phyloP scores from a whole-genome alignment of 35 echinoderm and acorn worm genomes.

The Strongylocentrotus purpuratus region DNA sequence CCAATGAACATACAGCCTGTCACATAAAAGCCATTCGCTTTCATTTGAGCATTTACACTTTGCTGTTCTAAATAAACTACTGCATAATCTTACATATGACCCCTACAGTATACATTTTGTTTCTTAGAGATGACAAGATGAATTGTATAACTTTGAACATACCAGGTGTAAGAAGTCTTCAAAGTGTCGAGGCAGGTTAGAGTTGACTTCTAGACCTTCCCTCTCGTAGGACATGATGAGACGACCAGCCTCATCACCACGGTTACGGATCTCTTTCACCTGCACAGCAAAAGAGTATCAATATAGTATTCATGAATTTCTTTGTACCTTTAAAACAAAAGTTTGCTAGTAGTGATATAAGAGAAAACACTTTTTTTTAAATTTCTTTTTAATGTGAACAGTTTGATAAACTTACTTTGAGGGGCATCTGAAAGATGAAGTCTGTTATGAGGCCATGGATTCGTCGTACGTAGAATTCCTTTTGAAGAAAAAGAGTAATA shows the following conservation, averaged over 20 bases:
- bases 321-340: too few relatives aligned
- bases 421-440: constrained; percentile 96
- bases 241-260: constrained; percentile 93
- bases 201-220: constrained; percentile 80
- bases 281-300: not conserved
- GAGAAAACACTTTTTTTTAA: too few relatives aligned
- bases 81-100: too few relatives aligned
- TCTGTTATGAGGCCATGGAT: constrained; percentile 86
- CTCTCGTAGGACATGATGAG: constrained; percentile 81
- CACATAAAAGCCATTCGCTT: too few relatives aligned
- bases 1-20: too few relatives aligned
- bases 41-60: too few relatives aligned
- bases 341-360: too few relatives aligned
- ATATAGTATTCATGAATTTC: too few relatives aligned
- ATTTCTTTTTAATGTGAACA: too few relatives aligned
- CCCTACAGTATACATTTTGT: too few relatives aligned
- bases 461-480: constrained; percentile 90
- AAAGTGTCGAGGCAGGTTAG: constrained; percentile 83
- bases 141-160: not conserved
- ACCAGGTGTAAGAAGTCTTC: constrained; percentile 96
- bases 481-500: not conserved
- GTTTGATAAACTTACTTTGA: constrained; percentile 73
- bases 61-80: too few relatives aligned
- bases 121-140: not conserved
- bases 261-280: constrained; percentile 98